A percentile compares a stretch with the other conserved stretches of the same genome.
phyloP scores from a whole-genome alignment of 37 sponge, comb jelly and placozoan genomes.

The Haliclona indistincta region DNA sequence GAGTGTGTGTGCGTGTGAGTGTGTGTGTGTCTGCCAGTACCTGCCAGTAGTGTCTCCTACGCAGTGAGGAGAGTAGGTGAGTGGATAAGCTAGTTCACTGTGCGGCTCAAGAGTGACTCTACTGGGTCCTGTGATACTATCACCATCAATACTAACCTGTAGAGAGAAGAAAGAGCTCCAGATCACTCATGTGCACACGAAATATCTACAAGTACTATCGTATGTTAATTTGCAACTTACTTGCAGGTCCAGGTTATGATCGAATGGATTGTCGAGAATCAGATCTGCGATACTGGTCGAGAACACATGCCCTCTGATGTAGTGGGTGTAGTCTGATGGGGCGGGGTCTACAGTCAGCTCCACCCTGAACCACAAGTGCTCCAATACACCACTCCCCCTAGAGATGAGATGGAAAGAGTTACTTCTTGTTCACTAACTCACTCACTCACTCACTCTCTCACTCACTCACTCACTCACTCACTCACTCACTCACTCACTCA shows the following conservation, averaged over 20 bases:
- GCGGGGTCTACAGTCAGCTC: constrained; percentile 42
- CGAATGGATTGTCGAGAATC: constrained; percentile 7
- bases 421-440: not conserved
- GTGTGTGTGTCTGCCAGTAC: too few species aligned
- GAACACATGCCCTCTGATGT: constrained; percentile 11
- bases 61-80: constrained; percentile 43
- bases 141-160: constrained; percentile 56
- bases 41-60: constrained; percentile 47
- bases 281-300: constrained; percentile 16
- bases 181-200: not conserved
- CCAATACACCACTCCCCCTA: not conserved
- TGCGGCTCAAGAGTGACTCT: constrained; percentile 4
- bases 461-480: too few species aligned
- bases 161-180: not conserved
- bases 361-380: constrained; percentile 64
- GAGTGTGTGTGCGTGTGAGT: too few species aligned
- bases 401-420: not conserved
- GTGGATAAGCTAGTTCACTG: constrained; percentile 17
- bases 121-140: constrained; percentile 42
- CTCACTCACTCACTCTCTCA: not conserved
- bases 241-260: constrained; percentile 6
- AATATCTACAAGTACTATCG: not conserved
- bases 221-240: constrained; percentile 6
- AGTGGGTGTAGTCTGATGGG: constrained; percentile 27
- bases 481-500: too few species aligned